Conservation (phyloP, 1,140 invertebrate species). For the Drosophila tsacasi region DNA sequence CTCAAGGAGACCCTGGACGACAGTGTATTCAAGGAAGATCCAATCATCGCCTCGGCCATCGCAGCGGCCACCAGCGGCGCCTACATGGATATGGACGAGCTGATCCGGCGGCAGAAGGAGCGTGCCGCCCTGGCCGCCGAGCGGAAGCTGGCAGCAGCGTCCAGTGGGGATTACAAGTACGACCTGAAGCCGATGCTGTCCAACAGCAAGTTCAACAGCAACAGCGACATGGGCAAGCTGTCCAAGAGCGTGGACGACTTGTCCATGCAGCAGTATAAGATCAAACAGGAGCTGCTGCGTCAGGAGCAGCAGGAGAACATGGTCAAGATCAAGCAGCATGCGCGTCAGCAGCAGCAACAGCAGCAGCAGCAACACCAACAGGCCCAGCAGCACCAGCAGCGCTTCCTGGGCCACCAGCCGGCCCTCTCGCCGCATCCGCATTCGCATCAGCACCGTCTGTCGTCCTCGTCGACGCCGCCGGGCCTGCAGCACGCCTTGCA, state of each 20-base stretch:
- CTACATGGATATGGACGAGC: conserved; percentile 84
- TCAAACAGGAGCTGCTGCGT: conserved; percentile 72
- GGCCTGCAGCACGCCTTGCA: conserved; percentile 76
- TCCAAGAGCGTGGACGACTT: conserved; percentile 82
- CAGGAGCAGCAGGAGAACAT: conserved; percentile 82
- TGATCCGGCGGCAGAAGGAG: conserved; percentile 78
- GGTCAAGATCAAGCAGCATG: conserved; percentile 78
- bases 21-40: conserved; percentile 85
- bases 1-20: conserved; percentile 83
- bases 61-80: conserved; percentile 81
- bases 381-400: conserved; percentile 69
- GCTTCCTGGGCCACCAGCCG: conserved; percentile 61
- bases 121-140: conserved; percentile 71
- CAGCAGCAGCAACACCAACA: conserved; percentile 66
- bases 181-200: conserved; percentile 79
- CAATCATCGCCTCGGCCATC: conserved; percentile 84
- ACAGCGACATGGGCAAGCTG: conserved; percentile 75
- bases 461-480: conserved; percentile 66
- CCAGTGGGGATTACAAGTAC: conserved; percentile 73
- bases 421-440: conserved; percentile 72
- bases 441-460: conserved; percentile 65
- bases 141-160: conserved; percentile 71
- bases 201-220: conserved; percentile 78
- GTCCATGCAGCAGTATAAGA: conserved; percentile 78
- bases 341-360: conserved; percentile 73